These are phyloP conservation scores for Scophthalmus maximus DNA, from an alignment of 2,113 vertebrate species.

Conservation along the genomic window DNA sequence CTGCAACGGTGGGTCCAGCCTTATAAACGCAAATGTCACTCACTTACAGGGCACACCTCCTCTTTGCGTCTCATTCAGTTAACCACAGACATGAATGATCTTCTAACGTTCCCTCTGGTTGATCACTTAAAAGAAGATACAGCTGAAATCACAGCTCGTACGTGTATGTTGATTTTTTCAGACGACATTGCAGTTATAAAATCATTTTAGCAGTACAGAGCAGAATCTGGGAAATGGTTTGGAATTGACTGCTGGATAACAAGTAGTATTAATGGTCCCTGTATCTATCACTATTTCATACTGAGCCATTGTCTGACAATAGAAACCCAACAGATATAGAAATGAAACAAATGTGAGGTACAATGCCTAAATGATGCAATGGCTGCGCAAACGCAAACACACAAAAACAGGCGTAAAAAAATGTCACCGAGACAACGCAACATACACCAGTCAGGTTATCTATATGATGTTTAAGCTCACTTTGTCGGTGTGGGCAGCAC, in stretches of 20 bases:
- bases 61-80: not conserved
- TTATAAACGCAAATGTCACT: not conserved
- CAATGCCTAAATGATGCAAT: not conserved
- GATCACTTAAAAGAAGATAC: too few species aligned
- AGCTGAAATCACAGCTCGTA: too few species aligned
- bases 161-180: too few species aligned
- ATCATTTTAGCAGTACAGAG: too few species aligned
- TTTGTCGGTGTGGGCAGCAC: conserved; percentile 40
- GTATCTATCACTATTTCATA: too few species aligned
- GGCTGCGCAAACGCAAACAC: not conserved
- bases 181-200: too few species aligned
- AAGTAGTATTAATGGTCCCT: too few species aligned
- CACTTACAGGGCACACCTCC: not conserved
- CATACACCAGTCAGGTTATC: conserved; percentile 28
- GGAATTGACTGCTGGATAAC: too few species aligned
- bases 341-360: not conserved
- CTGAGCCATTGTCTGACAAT: too few species aligned
- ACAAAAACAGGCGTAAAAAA: not conserved
- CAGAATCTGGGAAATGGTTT: too few species aligned
- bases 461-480: conserved; percentile 30
- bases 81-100: not conserved
- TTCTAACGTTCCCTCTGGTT: too few species aligned
- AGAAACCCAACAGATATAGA: not conserved
- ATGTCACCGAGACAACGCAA: not conserved
- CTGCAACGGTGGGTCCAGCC: not conserved